Base-by-base conservation (phyloP, 2,113 vertebrate species). In the Sceloporus undulatus region DNA sequence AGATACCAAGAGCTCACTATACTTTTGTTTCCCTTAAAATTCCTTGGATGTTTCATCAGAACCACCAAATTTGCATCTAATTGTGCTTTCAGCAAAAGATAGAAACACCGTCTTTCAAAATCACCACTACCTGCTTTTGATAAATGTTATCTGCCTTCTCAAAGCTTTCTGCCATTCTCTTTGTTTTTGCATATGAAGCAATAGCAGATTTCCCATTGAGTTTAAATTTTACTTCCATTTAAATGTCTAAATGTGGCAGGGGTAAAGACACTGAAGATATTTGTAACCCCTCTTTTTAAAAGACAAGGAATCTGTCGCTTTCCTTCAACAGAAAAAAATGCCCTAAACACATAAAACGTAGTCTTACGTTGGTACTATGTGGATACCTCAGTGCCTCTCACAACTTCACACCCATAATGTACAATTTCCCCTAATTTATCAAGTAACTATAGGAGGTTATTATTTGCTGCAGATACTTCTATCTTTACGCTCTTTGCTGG, bases 401-500 rank as follows among this genome's bases (percentile, higher is more conserved):
- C 59, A 73, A 38, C 84, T 66, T 89, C 78, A n/a, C 1, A 42
- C 10, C 9, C 74, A 82, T 87, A 86, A 29, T 77, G 88, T 94
- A 16, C 25, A 52, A 9, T 77, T 74, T 84, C 80, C 87, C 81
- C 65, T 85, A 88, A 92, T 91, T 90, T 27, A 85, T 66, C 68
- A 92, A 34, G 89, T 88, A 48, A 87, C 89, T 84, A 86, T 86
- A 66, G 1, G 1, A 76, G 70, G 88, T 89, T 84, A 93, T 62
- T 91, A 88, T 93, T 95, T 88, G 54, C 85, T 79, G 92, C 86
- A 89, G 86, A 85, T 90, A 90, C 77, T 93, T 95, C 76, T 86
- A 76, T 92, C 42, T 52, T 93, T 92, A 90, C 85, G 81, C 59
- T 92, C 87, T 89, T 85, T 87, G 88, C 88, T 91, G 89, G 88